Evolutionary conservation across 2,113 vertebrate species (phyloP), one percentile per base, ranked within the genome.

Genomic region (Nibea coibor): DNA sequence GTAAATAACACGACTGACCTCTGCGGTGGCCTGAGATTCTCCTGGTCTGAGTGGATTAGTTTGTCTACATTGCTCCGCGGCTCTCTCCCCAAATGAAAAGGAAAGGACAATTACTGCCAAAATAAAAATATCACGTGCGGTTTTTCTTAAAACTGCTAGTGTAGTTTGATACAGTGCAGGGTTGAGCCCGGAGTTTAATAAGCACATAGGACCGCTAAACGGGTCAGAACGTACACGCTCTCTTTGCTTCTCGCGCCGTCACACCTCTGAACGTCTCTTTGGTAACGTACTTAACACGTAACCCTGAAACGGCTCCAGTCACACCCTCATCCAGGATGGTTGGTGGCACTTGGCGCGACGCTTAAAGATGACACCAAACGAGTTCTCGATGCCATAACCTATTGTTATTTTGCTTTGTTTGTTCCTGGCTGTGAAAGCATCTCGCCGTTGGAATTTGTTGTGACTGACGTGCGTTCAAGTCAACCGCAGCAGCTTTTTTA

Each of bases 11-110:
- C 39, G 45, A n/a, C 64, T 81, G 83, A 89, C 71, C 81, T 68
- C 72, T 68, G 26, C 20, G 54, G 56, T 51, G 57, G 64, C 70
- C 66, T 72, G 17, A 78, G 73, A 74, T 69, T 82, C 72, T 88
- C 45, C 80, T 80, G 64, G 83, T 81, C 69, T 80, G 77, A 81
- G 54, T 84, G 62, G 74, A 88, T 88, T 82, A 75, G 85, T 75
- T 80, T 58, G 81, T 77, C 35, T 78, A 64, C 47, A 28, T 71
- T 71, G 54, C 54, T 77, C 56, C 64, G 48, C 45, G 26, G 62
- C 64, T 87, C 43, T 10, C 39, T 80, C 42, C 35, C 57, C 20
- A 67, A 17, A 68, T 50, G 28, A 51, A 81, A 58, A 45, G 24
- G 57, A 68, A 35, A 61, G 20, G 22, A 78, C 26, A 15, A 22